These are phyloP conservation scores for Neoarius graeffei DNA, from an alignment of 2,113 vertebrate genomes.

Conservation along the genomic window DNA sequence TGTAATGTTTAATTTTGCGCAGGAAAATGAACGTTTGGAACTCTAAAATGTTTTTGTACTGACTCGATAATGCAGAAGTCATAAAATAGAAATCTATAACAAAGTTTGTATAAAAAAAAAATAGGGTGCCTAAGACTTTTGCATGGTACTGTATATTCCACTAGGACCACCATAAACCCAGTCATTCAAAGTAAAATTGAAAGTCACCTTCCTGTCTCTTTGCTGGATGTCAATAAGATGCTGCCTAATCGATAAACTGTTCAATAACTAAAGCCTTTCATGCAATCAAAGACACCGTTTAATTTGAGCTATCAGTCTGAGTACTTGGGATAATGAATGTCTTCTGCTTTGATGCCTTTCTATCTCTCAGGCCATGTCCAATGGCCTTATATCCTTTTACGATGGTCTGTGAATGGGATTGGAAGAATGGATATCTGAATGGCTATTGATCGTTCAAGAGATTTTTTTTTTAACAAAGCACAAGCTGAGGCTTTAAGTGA, in stretches of 20 bases:
- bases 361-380: background rate
- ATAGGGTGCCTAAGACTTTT: too few relatives aligned
- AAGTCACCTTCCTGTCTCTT: constrained; percentile 26
- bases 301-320: constrained; percentile 20
- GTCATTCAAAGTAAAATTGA: constrained; percentile 3
- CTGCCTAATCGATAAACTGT: constrained; percentile 32
- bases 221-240: constrained; percentile 31
- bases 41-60: too few relatives aligned
- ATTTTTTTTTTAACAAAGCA: background rate
- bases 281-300: constrained; percentile 7
- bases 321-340: constrained; percentile 24
- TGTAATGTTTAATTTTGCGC: too few relatives aligned
- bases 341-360: background rate
- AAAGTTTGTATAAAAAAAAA: too few relatives aligned
- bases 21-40: too few relatives aligned
- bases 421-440: constrained; percentile 3
- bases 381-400: background rate
- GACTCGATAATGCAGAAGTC: too few relatives aligned
- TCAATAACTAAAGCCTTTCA: constrained; percentile 50
- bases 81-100: too few relatives aligned
- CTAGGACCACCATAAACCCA: background rate
- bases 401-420: background rate
- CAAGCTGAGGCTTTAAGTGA: background rate
- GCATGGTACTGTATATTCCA: background rate
- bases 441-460: background rate